These are phyloP conservation scores for Cerastoderma edule DNA, from an alignment of 2,888 invertebrate species.

Conservation along the genomic window DNA sequence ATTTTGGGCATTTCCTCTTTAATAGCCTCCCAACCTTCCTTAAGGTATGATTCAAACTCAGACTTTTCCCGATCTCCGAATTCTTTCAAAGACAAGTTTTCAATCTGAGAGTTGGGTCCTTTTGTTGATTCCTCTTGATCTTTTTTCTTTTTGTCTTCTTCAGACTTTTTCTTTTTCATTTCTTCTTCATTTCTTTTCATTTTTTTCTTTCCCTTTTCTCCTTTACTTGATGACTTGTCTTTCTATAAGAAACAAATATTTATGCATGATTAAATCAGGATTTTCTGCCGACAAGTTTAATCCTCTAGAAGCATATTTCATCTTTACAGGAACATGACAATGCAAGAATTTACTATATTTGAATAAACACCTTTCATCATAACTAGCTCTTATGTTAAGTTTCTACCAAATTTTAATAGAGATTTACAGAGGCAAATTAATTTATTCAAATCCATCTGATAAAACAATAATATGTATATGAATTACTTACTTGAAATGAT, in stretches of 20 bases:
- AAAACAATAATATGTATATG: too few species aligned
- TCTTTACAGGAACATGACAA: too few species aligned
- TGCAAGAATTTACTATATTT: too few species aligned
- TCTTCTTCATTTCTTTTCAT: conserved; percentile 4
- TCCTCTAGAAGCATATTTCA: too few species aligned
- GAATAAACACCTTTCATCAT: background rate
- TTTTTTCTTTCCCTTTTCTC: conserved; percentile 16
- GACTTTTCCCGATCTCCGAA: conserved; percentile 20
- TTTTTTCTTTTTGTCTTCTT: background rate
- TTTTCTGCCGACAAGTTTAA: background rate
- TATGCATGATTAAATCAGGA: too few species aligned
- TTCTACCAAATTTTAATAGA: background rate
- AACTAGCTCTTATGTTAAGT: background rate
- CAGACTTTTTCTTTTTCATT: background rate
- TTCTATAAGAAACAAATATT: too few species aligned
- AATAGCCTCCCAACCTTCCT: conserved; percentile 51
- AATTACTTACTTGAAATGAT: too few species aligned
- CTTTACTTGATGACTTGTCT: too few species aligned
- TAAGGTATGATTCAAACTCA: conserved; percentile 38
- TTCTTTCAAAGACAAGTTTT: background rate
- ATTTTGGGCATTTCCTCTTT: conserved; percentile 38
- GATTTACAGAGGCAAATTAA: too few species aligned
- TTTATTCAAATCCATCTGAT: too few species aligned
- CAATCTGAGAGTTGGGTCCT: background rate
- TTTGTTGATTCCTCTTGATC: conserved; percentile 6